Conservation (phyloP, 2,113 vertebrate species). For the Chamaetylas fuelleborni region DNA sequence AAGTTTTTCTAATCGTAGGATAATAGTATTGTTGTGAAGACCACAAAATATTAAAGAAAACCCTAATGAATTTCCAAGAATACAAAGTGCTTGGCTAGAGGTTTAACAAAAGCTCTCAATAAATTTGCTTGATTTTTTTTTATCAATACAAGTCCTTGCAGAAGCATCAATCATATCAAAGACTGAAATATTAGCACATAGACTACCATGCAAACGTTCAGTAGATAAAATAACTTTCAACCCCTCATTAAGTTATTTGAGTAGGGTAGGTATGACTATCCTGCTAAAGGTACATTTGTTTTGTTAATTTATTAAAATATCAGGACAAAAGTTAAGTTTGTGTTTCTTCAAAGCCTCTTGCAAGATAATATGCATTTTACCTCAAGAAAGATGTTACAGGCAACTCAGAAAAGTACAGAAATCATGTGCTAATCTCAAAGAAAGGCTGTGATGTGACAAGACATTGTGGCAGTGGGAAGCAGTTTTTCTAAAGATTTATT, state of each 20-base stretch:
- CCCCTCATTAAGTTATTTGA: neutral
- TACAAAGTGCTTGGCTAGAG: neutral
- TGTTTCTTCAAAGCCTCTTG: neutral
- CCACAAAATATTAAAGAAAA: neutral
- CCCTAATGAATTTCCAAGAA: neutral
- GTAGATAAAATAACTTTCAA: neutral
- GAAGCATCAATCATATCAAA: neutral
- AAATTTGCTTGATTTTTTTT: neutral
- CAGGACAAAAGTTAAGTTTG: neutral
- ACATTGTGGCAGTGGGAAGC: accelerated
- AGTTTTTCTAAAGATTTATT: neutral
- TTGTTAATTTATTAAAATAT: neutral
- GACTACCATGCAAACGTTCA: neutral
- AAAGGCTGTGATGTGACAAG: neutral
- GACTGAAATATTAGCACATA: neutral
- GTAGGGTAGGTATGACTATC: neutral
- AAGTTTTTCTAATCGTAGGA: neutral
- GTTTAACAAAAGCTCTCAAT: neutral
- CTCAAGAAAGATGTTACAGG: neutral
- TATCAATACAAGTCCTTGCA: neutral
- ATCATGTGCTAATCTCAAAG: neutral
- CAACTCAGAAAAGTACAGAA: neutral
- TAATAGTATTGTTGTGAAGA: neutral
- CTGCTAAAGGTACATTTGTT: neutral
- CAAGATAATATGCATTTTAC: neutral